Base-by-base conservation (phyloP, 2,888 invertebrate genomes). In the Mactromeris polynyma region DNA sequence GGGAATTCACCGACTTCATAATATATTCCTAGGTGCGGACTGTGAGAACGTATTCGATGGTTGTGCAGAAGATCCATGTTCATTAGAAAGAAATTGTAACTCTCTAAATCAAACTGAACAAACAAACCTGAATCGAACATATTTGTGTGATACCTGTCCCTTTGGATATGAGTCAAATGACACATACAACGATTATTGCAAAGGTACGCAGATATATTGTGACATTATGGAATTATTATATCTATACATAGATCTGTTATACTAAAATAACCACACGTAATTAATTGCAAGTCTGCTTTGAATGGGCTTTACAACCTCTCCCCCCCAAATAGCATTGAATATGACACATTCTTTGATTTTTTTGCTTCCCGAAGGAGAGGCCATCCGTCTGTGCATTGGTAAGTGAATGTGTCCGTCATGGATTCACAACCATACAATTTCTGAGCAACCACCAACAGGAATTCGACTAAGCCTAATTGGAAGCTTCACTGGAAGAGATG, bases 31-130 rank as follows among this genome's bases (percentile, higher is more conserved):
- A 85, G 85, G 85, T 54, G 19, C 14, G 0, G 85, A 85, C 31
- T 85, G 85, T 79, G 85, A 85, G n/a, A 19, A 78, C 40, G 85
- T 78, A 31, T 79, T 58, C 26, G 85, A 85, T 21, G 85, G 85
- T 2, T 85, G 85, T 85, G 85, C 79, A 0, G 31, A 78, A 2
- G 40, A 33, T 40, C 85, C 85, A 11, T 85, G 85, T n/a, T 85
- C 85, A 21, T 33, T 58, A n/a, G 36, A 26, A 7, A 42, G 85
- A n/a, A 79, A 51, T 2, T 85, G 85, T 58, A 79, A 79, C 31
- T 51, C 31, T 31, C 31, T 77, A n/a, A 42, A 40, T 2, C 77
- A 46, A 42, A 31, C 9, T 6, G 42, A 77, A 19, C 83, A 83
- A 14, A 73, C 33, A n/a, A 3, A 31, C 33, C 19, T 33, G 1